Base-by-base conservation (phyloP, 1,140 invertebrate genomes). In the Lepidotrigona ventralis region DNA sequence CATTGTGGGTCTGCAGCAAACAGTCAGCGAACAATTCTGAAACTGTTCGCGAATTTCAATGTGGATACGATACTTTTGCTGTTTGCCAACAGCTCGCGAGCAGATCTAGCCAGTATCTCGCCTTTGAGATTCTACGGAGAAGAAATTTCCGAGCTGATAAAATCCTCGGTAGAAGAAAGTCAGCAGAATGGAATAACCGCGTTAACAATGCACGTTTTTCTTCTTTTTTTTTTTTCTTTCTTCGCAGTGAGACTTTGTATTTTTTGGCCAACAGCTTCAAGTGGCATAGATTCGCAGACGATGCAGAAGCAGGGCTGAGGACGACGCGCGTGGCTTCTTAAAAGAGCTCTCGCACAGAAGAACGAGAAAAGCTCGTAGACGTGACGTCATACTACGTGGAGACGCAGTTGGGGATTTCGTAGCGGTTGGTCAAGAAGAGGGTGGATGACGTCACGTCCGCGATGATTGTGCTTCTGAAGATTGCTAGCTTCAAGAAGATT, bases 361-460 rank as follows among this genome's bases (percentile, higher is more conserved):
- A 39, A 53, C 46, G 56, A 81, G 72, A 70, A 85, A 79, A 63
- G 56, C 54, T 51, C 70, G 66, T 26, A 54, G 63, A 72, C 71
- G 51, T 60, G 64, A 85, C 53, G 69, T 83, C 77, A 66, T 14
- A 66, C 51, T 33, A 11, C 53, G 81, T 54, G 46, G 21, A 51
- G 60, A 56, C 33, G 26, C 39, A 72, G 69, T 71, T n/a, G 53
- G 71, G 46, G 58, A 82, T 76, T 69, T 69, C 80, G 82, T 73
- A 26, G 69, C 64, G 74, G 75, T 85, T 66, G 75, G 70, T 68
- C 64, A 76, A 87, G 74, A 51, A 81, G 77, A 79, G 82, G 74
- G 77, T 66, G 60, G 79, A 39, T 83, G 86, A 85, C 70, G 83
- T 89, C 85, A 87, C 85, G 78, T 83, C 69, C 79, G 17, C 76